Evolutionary conservation across 2,797 vertebrate genomes (phyloP).

Genomic region (Loris lydekkerianus): DNA sequence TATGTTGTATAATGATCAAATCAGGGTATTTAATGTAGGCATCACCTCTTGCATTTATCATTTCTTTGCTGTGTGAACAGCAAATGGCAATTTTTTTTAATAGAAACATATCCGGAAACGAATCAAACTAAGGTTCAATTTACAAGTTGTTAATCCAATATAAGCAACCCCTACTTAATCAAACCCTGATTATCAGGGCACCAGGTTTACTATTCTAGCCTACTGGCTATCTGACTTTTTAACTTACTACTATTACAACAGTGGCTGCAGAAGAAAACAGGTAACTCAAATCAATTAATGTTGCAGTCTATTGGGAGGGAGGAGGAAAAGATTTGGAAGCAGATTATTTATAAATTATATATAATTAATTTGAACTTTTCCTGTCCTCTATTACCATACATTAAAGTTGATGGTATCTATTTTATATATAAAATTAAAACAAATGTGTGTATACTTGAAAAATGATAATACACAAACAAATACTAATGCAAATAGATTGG

Average conservation of each 20-base stretch:
- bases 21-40: too few relatives aligned
- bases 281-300: constrained; percentile 33
- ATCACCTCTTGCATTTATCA: not conserved
- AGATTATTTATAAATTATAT: constrained; percentile 54
- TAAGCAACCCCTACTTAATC: constrained; percentile 38
- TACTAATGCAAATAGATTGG: not conserved
- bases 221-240: not conserved
- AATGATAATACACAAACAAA: not conserved
- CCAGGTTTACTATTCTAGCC: not conserved
- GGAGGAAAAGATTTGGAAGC: not conserved
- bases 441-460: not conserved
- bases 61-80: too few relatives aligned
- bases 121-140: constrained; percentile 26
- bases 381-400: not conserved
- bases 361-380: constrained; percentile 38
- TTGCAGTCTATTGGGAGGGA: not conserved
- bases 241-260: constrained; percentile 31
- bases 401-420: not conserved
- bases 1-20: not conserved
- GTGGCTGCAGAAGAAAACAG: not conserved
- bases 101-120: constrained; percentile 47
- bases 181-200: not conserved
- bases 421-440: constrained; percentile 28
- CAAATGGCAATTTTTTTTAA: not conserved
- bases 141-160: constrained; percentile 10